Conservation (phyloP, 2,888 invertebrate genomes). For the Pyrrhia umbra region DNA sequence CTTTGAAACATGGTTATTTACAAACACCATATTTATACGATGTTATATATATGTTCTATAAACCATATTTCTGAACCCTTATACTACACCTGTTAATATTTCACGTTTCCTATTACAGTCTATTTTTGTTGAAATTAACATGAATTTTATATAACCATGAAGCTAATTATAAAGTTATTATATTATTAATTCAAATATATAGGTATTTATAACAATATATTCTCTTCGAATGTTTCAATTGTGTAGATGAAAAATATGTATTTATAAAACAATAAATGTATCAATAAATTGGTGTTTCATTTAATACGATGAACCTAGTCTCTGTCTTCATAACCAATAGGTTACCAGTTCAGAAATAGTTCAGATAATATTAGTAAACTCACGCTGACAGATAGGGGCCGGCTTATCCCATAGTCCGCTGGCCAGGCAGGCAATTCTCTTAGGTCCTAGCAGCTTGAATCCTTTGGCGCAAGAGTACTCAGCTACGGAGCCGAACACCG, state of each 20-base stretch:
- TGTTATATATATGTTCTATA: not conserved
- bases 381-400: slow-evolving; percentile 93
- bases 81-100: not conserved
- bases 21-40: not conserved
- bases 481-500: slow-evolving; percentile 93
- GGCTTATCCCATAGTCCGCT: slow-evolving; percentile 95
- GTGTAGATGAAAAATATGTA: not conserved
- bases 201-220: too few relatives aligned
- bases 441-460: slow-evolving; percentile 92
- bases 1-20: not conserved
- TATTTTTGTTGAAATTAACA: too few relatives aligned
- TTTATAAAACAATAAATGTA: not conserved
- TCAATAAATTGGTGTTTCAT: not conserved
- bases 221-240: not conserved
- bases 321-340: not conserved
- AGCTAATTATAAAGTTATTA: too few relatives aligned
- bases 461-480: slow-evolving; percentile 94
- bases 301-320: not conserved
- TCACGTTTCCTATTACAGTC: not conserved
- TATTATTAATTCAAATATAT: too few relatives aligned
- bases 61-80: not conserved
- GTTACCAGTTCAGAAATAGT: too few relatives aligned
- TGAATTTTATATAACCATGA: too few relatives aligned
- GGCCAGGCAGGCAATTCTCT: slow-evolving; percentile 92
- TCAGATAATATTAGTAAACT: too few relatives aligned